These are phyloP conservation scores for Alcis repandata DNA, from an alignment of 2,888 invertebrate species.

Conservation along the genomic window DNA sequence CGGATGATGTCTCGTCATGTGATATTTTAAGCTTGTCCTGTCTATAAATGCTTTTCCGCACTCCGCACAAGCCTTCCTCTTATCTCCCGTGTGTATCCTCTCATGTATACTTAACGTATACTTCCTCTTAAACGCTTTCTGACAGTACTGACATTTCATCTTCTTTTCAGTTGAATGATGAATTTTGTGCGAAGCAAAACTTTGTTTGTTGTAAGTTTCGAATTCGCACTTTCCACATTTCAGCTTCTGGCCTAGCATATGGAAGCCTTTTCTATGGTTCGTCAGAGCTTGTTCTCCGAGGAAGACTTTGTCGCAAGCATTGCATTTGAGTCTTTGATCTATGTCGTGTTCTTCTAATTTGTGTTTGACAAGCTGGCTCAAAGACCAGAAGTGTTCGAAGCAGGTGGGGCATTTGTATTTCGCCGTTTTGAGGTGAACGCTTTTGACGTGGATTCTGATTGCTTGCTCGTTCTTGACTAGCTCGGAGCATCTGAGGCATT, in stretches of 20 bases:
- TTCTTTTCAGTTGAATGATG: neutral
- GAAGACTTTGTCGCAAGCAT: constrained; percentile 41
- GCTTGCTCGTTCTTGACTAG: no score
- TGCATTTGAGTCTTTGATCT: constrained; percentile 48
- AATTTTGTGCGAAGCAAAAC: constrained; percentile 69
- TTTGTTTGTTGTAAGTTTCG: constrained; percentile 60
- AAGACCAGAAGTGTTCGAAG: neutral
- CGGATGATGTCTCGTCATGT: constrained; percentile 52
- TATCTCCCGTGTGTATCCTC: constrained; percentile 48
- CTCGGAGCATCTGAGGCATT: constrained; percentile 8
- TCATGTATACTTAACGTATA: constrained; percentile 43
- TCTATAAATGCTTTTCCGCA: constrained; percentile 55
- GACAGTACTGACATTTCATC: constrained; percentile 57
- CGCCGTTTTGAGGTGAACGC: neutral
- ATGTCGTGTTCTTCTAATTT: constrained; percentile 54
- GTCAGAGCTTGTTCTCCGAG: constrained; percentile 33
- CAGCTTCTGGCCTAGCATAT: constrained; percentile 32
- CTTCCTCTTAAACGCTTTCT: constrained; percentile 54
- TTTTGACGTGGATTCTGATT: neutral
- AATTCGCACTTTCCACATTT: constrained; percentile 65
- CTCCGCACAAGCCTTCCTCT: constrained; percentile 43
- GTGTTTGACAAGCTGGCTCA: constrained; percentile 46
- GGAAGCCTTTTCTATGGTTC: constrained; percentile 64
- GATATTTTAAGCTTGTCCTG: constrained; percentile 54
- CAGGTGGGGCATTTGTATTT: constrained; percentile 1